phyloP scores from a whole-genome alignment of 2,888 invertebrate genomes.

The Nesidiocoris tenuis region DNA sequence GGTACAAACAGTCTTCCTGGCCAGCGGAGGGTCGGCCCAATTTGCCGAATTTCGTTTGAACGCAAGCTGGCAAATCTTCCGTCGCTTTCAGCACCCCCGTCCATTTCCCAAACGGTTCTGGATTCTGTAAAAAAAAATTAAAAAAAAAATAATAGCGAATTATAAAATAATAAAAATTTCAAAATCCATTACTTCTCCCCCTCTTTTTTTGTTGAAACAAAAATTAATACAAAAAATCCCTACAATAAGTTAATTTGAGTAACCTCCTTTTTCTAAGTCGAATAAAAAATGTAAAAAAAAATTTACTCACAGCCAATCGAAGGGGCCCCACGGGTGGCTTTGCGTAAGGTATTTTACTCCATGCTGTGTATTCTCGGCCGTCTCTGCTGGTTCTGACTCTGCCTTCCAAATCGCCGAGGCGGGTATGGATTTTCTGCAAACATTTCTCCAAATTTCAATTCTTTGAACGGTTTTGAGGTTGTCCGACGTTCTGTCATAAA shows the following conservation, averaged over 20 bases:
- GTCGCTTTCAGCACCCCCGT: conserved; percentile 70
- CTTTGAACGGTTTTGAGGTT: too few relatives aligned
- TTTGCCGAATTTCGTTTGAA: conserved; percentile 70
- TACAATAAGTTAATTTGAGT: too few relatives aligned
- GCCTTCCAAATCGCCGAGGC: conserved; percentile 9
- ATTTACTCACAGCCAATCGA: conserved; percentile 8
- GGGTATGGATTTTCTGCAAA: conserved; percentile 2
- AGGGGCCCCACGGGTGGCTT: conserved; percentile 17
- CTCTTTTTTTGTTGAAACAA: too few relatives aligned
- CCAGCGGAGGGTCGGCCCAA: conserved; percentile 43
- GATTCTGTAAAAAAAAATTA: too few relatives aligned
- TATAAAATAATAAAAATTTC: too few relatives aligned
- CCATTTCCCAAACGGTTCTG: conserved; percentile 57
- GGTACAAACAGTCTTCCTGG: conserved; percentile 72
- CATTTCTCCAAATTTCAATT: too few relatives aligned
- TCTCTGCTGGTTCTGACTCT: not conserved
- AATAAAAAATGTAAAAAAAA: not conserved
- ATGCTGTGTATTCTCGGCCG: not conserved
- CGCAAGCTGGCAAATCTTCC: conserved; percentile 68
- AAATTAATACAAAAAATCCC: too few relatives aligned
- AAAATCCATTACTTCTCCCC: too few relatives aligned
- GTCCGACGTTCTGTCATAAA: too few relatives aligned
- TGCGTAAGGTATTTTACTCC: conserved; percentile 12
- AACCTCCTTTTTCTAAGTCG: too few relatives aligned
- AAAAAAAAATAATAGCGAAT: too few relatives aligned